A percentile compares a stretch with the other conserved stretches of the same genome.
phyloP scores from a whole-genome alignment of 2,113 vertebrate species.

The Pogonocichla stellata region DNA sequence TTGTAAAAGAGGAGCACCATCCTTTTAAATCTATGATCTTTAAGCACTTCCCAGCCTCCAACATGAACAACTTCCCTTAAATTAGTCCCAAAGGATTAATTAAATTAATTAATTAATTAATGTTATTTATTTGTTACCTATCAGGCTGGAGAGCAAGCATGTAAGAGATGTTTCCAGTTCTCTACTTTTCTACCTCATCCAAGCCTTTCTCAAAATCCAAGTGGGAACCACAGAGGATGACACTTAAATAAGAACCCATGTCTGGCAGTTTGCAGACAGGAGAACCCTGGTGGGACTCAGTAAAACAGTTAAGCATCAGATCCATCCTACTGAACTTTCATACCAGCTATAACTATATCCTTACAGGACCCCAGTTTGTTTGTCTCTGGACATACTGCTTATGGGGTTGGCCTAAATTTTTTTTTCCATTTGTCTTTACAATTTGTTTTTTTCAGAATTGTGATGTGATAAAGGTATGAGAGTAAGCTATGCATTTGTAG shows the following conservation, averaged over 20 bases:
- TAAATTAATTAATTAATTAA: background rate
- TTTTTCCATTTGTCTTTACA: background rate
- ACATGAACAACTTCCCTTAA: background rate
- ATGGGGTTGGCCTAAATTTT: background rate
- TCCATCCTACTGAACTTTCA: background rate
- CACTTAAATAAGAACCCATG: background rate
- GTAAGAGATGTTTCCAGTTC: background rate
- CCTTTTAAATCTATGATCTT: background rate
- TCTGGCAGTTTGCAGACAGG: background rate
- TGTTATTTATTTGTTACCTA: background rate
- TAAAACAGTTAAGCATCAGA: background rate
- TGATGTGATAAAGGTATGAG: background rate
- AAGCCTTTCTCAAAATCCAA: background rate
- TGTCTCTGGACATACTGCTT: background rate
- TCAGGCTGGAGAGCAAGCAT: background rate
- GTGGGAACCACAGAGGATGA: background rate
- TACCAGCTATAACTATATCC: background rate
- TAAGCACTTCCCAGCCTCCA: background rate
- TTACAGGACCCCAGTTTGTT: background rate
- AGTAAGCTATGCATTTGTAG: background rate
- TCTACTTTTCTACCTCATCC: background rate
- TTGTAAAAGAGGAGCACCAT: background rate
- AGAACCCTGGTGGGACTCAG: accelerated
- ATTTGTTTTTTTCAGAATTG: background rate
- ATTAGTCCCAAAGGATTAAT: background rate